Conservation (phyloP, 2,113 vertebrate genomes). For the Grallaria varia region DNA sequence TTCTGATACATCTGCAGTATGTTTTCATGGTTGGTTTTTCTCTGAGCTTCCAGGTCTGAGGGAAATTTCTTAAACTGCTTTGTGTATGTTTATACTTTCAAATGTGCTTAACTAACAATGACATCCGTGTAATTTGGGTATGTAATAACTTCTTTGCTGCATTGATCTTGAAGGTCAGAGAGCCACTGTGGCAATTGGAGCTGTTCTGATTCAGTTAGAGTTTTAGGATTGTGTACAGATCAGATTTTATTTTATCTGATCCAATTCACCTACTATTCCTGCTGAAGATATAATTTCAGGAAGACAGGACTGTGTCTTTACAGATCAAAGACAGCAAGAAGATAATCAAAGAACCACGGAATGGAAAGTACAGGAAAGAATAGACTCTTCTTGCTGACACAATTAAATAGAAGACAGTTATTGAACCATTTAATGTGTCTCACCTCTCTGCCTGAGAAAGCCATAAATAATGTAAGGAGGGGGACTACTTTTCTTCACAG, state of each 20-base stretch:
- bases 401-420: conserved; percentile 43
- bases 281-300: conserved; percentile 1
- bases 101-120: neutral
- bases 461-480: conserved; percentile 51
- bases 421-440: conserved; percentile 49
- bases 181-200: neutral
- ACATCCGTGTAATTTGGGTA: neutral
- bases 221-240: neutral
- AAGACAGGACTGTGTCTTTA: neutral
- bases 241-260: conserved; percentile 8
- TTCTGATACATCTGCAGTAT: neutral
- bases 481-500: neutral
- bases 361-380: conserved; percentile 10
- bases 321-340: conserved; percentile 5
- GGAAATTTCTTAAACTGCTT: neutral
- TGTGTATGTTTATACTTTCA: neutral
- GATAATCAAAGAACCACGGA: neutral
- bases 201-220: neutral
- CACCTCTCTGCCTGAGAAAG: conserved; percentile 29
- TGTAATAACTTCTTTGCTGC: neutral
- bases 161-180: conserved; percentile 14
- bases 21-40: neutral
- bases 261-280: neutral
- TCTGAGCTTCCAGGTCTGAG: neutral
- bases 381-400: conserved; percentile 23